These are phyloP conservation scores for Rhineura floridana DNA, from an alignment of 2,113 vertebrate genomes.

Conservation along the genomic window DNA sequence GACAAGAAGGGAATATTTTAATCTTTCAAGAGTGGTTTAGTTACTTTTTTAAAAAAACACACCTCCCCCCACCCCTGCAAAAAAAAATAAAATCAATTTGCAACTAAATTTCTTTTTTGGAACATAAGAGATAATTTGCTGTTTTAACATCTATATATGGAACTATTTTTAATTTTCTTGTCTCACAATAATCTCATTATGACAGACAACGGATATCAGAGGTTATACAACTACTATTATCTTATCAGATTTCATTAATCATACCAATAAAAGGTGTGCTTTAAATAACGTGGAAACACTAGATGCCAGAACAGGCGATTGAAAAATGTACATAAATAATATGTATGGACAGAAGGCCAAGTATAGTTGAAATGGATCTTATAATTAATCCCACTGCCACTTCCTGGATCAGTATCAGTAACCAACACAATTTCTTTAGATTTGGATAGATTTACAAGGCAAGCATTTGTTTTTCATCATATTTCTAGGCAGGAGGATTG, in stretches of 20 bases:
- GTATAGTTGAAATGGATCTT: neutral
- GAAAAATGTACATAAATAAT: neutral
- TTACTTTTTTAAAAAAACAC: neutral
- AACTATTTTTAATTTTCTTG: neutral
- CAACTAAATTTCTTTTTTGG: neutral
- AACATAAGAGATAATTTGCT: neutral
- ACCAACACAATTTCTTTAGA: neutral
- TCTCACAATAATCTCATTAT: neutral
- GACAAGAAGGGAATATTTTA: slow-evolving; percentile 15
- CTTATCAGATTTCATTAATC: neutral
- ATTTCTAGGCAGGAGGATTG: neutral
- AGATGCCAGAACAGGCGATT: neutral
- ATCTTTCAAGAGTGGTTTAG: neutral
- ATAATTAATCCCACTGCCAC: neutral
- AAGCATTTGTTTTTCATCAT: neutral
- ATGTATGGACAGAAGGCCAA: neutral
- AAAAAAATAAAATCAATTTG: neutral
- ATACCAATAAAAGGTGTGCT: neutral
- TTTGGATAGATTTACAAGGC: neutral
- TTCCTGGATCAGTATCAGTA: neutral
- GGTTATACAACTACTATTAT: neutral
- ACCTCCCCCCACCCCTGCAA: neutral
- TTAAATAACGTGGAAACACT: neutral
- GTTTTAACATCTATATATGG: neutral
- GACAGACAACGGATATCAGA: neutral